Conservation (phyloP, 2,888 invertebrate genomes). For the Monoplex corrugatus region DNA sequence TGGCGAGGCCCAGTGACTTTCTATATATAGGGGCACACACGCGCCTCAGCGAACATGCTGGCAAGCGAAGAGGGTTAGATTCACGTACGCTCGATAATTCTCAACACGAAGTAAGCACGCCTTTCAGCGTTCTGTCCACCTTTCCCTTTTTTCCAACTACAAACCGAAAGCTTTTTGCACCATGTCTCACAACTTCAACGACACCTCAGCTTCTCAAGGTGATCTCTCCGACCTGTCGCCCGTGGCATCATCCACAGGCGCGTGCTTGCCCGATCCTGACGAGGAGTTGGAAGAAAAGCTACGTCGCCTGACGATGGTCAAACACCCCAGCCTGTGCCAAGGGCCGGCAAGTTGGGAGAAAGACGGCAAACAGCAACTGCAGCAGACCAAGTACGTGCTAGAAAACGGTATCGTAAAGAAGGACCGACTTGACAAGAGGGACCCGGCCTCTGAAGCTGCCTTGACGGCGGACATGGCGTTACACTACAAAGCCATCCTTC, state of each 20-base stretch:
- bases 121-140: neutral
- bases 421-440: neutral
- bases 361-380: neutral
- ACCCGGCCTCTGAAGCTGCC: conserved; percentile 51
- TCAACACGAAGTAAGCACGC: too few species aligned
- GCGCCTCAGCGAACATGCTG: neutral
- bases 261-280: conserved; percentile 60
- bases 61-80: neutral
- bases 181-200: neutral
- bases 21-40: neutral
- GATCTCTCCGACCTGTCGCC: neutral
- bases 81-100: neutral
- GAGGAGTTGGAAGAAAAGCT: conserved; percentile 67
- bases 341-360: conserved; percentile 10
- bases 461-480: conserved; percentile 68
- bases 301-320: conserved; percentile 64
- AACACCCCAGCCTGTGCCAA: neutral
- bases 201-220: neutral
- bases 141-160: neutral
- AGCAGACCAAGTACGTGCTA: neutral
- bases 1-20: neutral
- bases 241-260: too few species aligned
- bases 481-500: conserved; percentile 89
- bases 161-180: neutral
- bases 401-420: conserved; percentile 39